These are phyloP conservation scores for Vanessa tameamea DNA, from an alignment of 1,140 invertebrate species.

Conservation along the genomic window DNA sequence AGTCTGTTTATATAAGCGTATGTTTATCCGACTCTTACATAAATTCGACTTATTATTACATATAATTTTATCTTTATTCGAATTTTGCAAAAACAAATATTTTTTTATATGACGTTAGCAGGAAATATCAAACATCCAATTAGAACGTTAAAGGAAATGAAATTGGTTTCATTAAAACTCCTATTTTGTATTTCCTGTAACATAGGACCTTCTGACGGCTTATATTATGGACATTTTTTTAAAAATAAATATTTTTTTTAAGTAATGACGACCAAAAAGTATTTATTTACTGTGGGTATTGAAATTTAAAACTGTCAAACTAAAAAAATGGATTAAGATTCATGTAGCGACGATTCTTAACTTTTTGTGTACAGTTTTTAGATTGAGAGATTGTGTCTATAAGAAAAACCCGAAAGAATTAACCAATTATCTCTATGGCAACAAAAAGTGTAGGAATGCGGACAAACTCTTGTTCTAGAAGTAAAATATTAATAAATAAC, in stretches of 20 bases:
- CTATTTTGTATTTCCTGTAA: constrained; percentile 6
- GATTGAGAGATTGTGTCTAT: not conserved
- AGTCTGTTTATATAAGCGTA: no score
- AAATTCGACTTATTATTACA: not conserved
- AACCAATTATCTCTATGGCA: constrained; percentile 42
- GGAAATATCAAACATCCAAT: constrained; percentile 1
- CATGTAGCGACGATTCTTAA: not conserved
- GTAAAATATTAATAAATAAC: constrained; percentile 68
- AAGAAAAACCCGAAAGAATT: not conserved
- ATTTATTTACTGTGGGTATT: no score
- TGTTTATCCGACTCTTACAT: not conserved
- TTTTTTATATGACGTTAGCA: constrained; percentile 14
- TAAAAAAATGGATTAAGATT: no score
- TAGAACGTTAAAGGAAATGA: constrained; percentile 20
- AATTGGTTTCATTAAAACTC: constrained; percentile 13
- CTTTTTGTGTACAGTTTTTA: not conserved
- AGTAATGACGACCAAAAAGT: no score
- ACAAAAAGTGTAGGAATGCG: constrained; percentile 64
- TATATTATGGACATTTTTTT: not conserved
- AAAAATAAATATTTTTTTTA: no score
- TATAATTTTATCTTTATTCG: not conserved
- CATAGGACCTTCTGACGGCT: not conserved
- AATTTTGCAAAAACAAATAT: not conserved
- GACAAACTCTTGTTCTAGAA: constrained; percentile 57
- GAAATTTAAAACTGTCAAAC: no score